Conservation (phyloP, 2,113 vertebrate genomes). For the Dendropsophus ebraccatus region DNA sequence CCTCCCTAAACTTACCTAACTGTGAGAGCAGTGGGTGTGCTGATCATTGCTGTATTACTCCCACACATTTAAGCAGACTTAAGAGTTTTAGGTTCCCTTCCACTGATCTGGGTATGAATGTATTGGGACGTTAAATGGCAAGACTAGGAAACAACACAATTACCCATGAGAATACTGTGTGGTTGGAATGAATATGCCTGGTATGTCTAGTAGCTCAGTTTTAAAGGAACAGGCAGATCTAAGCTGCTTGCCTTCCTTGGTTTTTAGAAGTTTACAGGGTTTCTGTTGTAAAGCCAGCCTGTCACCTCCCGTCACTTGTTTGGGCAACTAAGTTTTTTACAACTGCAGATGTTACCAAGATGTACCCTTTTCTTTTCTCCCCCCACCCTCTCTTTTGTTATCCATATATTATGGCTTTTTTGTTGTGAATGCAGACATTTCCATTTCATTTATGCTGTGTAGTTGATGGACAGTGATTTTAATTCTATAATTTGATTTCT, state of each 20-base stretch:
- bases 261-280: slow-evolving; percentile 65
- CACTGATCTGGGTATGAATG: slow-evolving; percentile 72
- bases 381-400: not conserved
- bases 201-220: slow-evolving; percentile 9
- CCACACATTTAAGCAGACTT: slow-evolving; percentile 54
- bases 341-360: slow-evolving; percentile 56
- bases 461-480: slow-evolving; percentile 2
- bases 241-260: slow-evolving; percentile 56
- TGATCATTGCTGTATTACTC: slow-evolving; percentile 33
- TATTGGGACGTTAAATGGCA: slow-evolving; percentile 62
- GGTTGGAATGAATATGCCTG: not conserved
- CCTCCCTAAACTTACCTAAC: slow-evolving; percentile 63
- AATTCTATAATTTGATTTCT: not conserved
- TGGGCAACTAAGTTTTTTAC: slow-evolving; percentile 65
- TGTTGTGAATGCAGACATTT: not conserved
- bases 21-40: slow-evolving; percentile 8
- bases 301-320: slow-evolving; percentile 38
- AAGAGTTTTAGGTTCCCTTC: slow-evolving; percentile 66
- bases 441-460: slow-evolving; percentile 32
- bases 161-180: slow-evolving; percentile 30
- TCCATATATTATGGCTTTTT: not conserved
- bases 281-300: slow-evolving; percentile 61
- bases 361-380: too few species aligned
- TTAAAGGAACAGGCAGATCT: not conserved
- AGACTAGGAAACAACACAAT: slow-evolving; percentile 59